A percentile compares a stretch with the other conserved stretches of the same genome.
phyloP scores from a whole-genome alignment of 2,797 vertebrate genomes.

The Australoheros facetus region DNA sequence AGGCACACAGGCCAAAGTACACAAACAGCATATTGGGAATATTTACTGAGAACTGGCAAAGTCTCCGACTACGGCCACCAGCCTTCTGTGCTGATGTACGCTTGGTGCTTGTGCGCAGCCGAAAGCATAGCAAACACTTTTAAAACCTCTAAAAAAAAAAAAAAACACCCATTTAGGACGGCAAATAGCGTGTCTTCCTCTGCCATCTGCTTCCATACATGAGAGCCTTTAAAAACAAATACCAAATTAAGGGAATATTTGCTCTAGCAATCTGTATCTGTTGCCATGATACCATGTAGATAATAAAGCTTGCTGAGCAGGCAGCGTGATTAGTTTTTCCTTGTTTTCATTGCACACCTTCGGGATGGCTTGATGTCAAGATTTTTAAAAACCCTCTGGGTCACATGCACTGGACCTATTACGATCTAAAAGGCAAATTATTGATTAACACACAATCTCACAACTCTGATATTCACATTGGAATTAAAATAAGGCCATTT shows the following conservation, averaged over 20 bases:
- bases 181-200: conserved; percentile 37
- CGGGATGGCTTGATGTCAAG: conserved; percentile 13
- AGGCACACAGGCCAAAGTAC: conserved; percentile 62
- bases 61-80: conserved; percentile 34
- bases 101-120: conserved; percentile 23
- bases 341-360: conserved; percentile 42
- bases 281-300: conserved; percentile 72
- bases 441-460: background rate
- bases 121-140: conserved; percentile 76
- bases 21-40: conserved; percentile 78
- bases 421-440: conserved; percentile 1
- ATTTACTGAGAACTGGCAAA: conserved; percentile 70
- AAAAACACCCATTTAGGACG: conserved; percentile 62
- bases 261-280: conserved; percentile 67
- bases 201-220: conserved; percentile 65
- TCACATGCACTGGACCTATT: background rate
- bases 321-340: conserved; percentile 26
- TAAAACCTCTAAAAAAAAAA: conserved; percentile 51
- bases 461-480: background rate
- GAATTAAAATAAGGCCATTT: background rate
- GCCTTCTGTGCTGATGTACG: conserved; percentile 47
- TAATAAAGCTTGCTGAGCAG: conserved; percentile 55
- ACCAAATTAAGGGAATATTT: conserved; percentile 73
- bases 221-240: conserved; percentile 65
- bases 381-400: conserved; percentile 1